Conservation (phyloP, 2,797 vertebrate species). For the Zenarchopterus dispar region DNA sequence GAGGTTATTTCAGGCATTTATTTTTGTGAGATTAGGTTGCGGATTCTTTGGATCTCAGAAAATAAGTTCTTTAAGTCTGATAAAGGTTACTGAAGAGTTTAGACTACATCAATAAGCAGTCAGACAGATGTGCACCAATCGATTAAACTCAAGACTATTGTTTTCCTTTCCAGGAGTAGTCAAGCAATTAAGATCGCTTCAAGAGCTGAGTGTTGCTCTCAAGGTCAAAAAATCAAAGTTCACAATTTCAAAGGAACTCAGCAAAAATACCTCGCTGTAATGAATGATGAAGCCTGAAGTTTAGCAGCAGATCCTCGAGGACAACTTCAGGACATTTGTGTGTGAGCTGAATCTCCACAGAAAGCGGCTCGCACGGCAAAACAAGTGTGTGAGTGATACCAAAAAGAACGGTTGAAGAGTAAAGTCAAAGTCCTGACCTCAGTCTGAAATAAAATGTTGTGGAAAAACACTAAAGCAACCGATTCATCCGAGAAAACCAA, state of each 20-base stretch:
- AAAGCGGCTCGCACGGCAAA: constrained; percentile 4
- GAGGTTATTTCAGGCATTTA: too few relatives aligned
- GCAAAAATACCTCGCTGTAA: neutral
- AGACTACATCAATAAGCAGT: neutral
- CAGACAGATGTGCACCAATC: neutral
- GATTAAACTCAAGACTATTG: neutral
- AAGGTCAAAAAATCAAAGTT: neutral
- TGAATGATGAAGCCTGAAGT: too few relatives aligned
- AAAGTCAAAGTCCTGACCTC: too few relatives aligned
- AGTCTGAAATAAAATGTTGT: too few relatives aligned
- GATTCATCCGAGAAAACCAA: too few relatives aligned
- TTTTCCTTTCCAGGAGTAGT: neutral
- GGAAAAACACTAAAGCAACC: too few relatives aligned
- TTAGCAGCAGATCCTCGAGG: too few relatives aligned
- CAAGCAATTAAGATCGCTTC: neutral
- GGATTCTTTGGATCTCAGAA: neutral
- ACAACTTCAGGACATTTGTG: neutral
- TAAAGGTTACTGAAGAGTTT: neutral
- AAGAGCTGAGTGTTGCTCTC: neutral
- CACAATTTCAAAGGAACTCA: too few relatives aligned
- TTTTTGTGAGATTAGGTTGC: neutral
- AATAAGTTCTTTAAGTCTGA: neutral
- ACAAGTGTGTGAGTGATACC: neutral
- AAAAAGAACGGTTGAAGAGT: too few relatives aligned
- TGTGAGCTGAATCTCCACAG: neutral